phyloP scores from a whole-genome alignment of 2,113 vertebrate genomes.

The Caracal caracal region DNA sequence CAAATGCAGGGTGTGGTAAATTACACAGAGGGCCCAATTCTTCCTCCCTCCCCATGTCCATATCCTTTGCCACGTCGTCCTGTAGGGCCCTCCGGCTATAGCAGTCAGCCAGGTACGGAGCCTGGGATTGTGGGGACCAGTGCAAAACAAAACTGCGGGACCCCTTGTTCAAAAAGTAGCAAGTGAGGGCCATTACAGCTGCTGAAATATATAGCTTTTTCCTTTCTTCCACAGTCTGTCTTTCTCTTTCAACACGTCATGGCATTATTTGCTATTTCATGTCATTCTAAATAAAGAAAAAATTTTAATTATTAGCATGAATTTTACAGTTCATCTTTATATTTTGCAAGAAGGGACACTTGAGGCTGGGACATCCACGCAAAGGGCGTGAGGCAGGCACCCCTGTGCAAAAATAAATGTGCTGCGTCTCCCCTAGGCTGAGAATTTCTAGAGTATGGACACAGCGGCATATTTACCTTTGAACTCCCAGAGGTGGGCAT shows the following conservation, averaged over 20 bases:
- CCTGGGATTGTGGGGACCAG: not conserved
- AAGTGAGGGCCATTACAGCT: not conserved
- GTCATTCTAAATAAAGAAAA: not conserved
- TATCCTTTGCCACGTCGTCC: not conserved
- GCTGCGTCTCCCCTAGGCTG: not conserved
- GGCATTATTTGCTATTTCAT: conserved; percentile 24
- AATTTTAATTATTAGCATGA: not conserved
- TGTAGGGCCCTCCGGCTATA: not conserved
- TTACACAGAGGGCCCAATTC: not conserved
- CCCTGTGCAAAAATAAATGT: not conserved
- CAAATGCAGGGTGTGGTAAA: not conserved
- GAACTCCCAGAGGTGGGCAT: not conserved
- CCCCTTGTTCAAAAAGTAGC: not conserved
- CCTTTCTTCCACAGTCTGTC: not conserved
- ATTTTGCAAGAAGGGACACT: not conserved
- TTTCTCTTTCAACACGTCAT: not conserved
- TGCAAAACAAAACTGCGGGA: conserved; percentile 2
- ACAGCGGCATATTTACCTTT: not conserved
- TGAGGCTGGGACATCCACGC: not conserved
- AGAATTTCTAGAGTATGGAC: not conserved
- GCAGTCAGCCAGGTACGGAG: not conserved
- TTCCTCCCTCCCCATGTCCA: not conserved
- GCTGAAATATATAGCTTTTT: not conserved
- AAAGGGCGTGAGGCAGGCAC: not conserved
- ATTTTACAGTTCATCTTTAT: conserved; percentile 21